A percentile compares a stretch with the other conserved stretches of the same genome.
These are phyloP conservation scores for Esox masquinongy DNA, from an alignment of 2,797 vertebrate genomes.

Conservation along the genomic window DNA sequence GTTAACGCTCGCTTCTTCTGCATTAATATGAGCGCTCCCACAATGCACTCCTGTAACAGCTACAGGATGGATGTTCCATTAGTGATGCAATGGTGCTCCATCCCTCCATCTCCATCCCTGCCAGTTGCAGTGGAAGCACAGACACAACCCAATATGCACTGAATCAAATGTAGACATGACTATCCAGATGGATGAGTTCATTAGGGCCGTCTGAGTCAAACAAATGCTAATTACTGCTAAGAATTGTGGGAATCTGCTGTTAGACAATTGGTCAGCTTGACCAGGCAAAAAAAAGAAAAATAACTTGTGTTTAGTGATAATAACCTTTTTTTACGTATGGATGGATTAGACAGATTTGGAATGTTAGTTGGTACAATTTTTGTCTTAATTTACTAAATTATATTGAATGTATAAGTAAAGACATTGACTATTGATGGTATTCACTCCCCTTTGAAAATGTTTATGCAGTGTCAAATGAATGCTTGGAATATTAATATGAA, in stretches of 20 bases:
- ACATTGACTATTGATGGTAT: neutral
- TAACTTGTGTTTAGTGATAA: neutral
- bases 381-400: neutral
- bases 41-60: slow-evolving; percentile 36
- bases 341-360: neutral
- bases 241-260: slow-evolving; percentile 1
- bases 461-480: neutral
- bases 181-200: neutral
- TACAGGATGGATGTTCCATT: slow-evolving; percentile 29
- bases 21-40: slow-evolving; percentile 53
- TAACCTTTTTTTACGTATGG: neutral
- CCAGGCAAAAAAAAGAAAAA: neutral
- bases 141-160: slow-evolving; percentile 20
- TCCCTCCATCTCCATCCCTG: slow-evolving; percentile 23
- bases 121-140: slow-evolving; percentile 35
- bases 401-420: neutral
- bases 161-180: slow-evolving; percentile 2
- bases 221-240: neutral
- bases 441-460: neutral
- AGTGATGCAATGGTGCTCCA: slow-evolving; percentile 19
- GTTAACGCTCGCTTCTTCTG: slow-evolving; percentile 48
- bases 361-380: neutral
- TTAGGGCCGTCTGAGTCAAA: neutral
- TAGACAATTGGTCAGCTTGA: neutral
- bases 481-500: neutral